Percentiles rank a stretch among this genome's conserved stretches.
phyloP scores from a whole-genome alignment of 2,113 vertebrate genomes.

The Urocolius indicus region DNA sequence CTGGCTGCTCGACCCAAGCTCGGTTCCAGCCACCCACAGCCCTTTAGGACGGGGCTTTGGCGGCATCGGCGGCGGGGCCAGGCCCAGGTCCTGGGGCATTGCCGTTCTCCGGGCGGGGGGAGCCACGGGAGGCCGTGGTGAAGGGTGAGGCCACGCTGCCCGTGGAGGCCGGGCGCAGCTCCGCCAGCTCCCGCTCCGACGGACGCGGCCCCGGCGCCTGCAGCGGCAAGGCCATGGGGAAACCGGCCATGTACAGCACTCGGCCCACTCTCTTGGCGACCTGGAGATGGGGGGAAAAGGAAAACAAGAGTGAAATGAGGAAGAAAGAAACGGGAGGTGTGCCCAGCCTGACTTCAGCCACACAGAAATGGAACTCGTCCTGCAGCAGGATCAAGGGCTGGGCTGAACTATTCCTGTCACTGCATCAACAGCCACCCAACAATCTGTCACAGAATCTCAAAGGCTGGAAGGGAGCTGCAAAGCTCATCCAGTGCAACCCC shows the following conservation, averaged over 20 bases:
- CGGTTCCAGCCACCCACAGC: background rate
- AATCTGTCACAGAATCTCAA: too few species aligned
- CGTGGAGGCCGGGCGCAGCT: slow-evolving; percentile 83
- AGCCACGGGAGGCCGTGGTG: slow-evolving; percentile 76
- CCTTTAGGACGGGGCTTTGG: slow-evolving; percentile 85
- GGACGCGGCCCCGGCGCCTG: slow-evolving; percentile 83
- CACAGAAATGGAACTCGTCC: rapidly evolving
- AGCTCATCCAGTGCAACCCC: too few species aligned
- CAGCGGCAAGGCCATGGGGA: slow-evolving; percentile 91
- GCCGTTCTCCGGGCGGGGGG: slow-evolving; percentile 91
- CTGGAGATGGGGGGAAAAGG: slow-evolving; percentile 63
- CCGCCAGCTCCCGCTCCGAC: slow-evolving; percentile 76
- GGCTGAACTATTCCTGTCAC: too few species aligned
- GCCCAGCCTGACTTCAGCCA: rapidly evolving
- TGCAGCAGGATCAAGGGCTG: too few species aligned
- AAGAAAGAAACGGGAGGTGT: rapidly evolving
- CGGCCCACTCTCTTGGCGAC: slow-evolving; percentile 91
- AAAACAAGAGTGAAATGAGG: rapidly evolving
- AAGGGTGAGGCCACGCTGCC: slow-evolving; percentile 86
- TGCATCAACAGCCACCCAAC: too few species aligned
- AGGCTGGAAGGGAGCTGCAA: too few species aligned
- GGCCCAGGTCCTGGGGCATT: background rate
- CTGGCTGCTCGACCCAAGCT: background rate
- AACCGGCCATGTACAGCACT: slow-evolving; percentile 94
- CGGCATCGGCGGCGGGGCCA: slow-evolving; percentile 55